phyloP scores from a whole-genome alignment of 2,888 invertebrate genomes.

The Vesta saturnalis region DNA sequence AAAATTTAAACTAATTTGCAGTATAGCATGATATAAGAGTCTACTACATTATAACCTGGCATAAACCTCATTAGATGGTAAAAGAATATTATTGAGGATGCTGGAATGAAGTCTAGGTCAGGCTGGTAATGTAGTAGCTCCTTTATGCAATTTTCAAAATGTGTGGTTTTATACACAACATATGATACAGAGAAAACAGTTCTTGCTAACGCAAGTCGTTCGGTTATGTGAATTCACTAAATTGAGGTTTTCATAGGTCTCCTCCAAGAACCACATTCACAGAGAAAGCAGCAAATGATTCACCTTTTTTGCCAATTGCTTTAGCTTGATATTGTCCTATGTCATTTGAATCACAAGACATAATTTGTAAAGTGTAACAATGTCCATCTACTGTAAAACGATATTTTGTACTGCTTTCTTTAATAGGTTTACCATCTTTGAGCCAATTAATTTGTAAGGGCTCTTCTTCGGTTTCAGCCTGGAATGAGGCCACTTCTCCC shows the following conservation, averaged over 20 bases:
- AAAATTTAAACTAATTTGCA: constrained; percentile 43
- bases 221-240: constrained; percentile 45
- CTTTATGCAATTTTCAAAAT: constrained; percentile 42
- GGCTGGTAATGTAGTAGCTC: constrained; percentile 14
- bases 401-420: constrained; percentile 80
- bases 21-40: not conserved
- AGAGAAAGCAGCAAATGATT: constrained; percentile 85
- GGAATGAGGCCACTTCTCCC: constrained; percentile 83
- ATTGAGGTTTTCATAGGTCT: constrained; percentile 60
- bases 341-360: constrained; percentile 78
- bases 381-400: constrained; percentile 85
- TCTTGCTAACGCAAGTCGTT: constrained; percentile 59
- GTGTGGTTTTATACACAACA: constrained; percentile 52
- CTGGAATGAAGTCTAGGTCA: constrained; percentile 36
- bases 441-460: constrained; percentile 82
- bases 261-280: constrained; percentile 76
- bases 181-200: constrained; percentile 54
- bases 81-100: constrained; percentile 36
- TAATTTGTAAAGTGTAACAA: constrained; percentile 81
- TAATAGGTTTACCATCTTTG: constrained; percentile 91
- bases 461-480: constrained; percentile 80
- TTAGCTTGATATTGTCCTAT: constrained; percentile 89
- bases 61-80: not conserved
- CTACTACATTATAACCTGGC: not conserved
- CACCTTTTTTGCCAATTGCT: constrained; percentile 87